Evolutionary conservation across 2,888 invertebrate genomes (phyloP).

Genomic region (Trisateles emortualis): DNA sequence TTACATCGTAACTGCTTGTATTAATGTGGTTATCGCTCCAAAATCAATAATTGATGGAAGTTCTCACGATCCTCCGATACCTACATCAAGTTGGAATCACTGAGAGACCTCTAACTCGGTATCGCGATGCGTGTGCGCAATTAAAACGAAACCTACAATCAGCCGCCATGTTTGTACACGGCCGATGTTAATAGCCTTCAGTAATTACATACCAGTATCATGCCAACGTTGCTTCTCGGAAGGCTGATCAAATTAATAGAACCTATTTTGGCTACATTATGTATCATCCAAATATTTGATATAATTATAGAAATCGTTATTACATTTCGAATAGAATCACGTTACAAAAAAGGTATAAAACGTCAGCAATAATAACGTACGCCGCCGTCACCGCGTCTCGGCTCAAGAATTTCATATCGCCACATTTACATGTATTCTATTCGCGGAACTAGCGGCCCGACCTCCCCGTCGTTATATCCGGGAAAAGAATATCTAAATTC

Average conservation of each 20-base stretch:
- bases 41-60: conserved; percentile 78
- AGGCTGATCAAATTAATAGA: conserved; percentile 85
- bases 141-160: conserved; percentile 86
- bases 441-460: conserved; percentile 71
- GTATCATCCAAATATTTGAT: conserved; percentile 51
- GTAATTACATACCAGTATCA: conserved; percentile 85
- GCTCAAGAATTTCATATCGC: conserved; percentile 76
- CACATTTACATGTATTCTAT: conserved; percentile 73
- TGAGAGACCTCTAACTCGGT: conserved; percentile 75
- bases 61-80: conserved; percentile 79
- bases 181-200: conserved; percentile 84
- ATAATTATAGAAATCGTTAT: conserved; percentile 47
- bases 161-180: conserved; percentile 87
- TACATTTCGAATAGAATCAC: conserved; percentile 37
- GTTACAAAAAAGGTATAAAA: conserved; percentile 51
- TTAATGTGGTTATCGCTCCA: conserved; percentile 51
- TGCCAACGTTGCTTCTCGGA: conserved; percentile 83
- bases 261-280: conserved; percentile 73
- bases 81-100: conserved; percentile 67
- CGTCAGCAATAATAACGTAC: conserved; percentile 61
- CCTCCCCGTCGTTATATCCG: conserved; percentile 78
- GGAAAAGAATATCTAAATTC: conserved; percentile 85
- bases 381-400: conserved; percentile 60
- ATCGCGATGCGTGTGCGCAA: conserved; percentile 85
- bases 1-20: conserved; percentile 34